Conservation (phyloP, 2,888 invertebrate species). For the Megaustenia siamemsis region DNA sequence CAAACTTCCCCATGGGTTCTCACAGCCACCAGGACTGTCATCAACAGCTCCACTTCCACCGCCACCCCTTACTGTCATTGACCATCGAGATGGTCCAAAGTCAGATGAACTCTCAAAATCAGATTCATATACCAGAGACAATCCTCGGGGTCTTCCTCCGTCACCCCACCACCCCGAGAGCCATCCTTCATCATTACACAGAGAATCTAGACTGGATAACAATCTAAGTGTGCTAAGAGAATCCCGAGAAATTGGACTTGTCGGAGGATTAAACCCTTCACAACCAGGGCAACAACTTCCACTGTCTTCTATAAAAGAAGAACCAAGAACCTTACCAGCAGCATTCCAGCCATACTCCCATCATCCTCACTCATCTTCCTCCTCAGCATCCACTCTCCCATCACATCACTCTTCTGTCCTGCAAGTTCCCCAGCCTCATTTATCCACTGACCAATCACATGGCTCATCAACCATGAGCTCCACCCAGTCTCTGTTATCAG, state of each 20-base stretch:
- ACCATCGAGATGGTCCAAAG: conserved; percentile 54
- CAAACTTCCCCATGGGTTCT: conserved; percentile 56
- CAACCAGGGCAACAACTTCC: conserved; percentile 30
- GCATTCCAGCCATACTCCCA: conserved; percentile 54
- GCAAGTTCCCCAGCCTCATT: conserved; percentile 49
- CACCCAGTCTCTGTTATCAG: conserved; percentile 29
- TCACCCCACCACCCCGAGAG: conserved; percentile 47
- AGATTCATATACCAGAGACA: conserved; percentile 43
- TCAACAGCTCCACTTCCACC: conserved; percentile 65
- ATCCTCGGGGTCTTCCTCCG: conserved; percentile 17
- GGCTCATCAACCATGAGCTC: not conserved
- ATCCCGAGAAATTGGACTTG: conserved; percentile 46
- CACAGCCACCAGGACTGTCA: conserved; percentile 60
- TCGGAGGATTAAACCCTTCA: conserved; percentile 30
- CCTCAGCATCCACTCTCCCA: conserved; percentile 26
- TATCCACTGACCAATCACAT: conserved; percentile 40
- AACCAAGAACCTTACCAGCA: conserved; percentile 42
- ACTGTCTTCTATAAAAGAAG: conserved; percentile 44
- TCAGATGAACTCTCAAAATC: conserved; percentile 40
- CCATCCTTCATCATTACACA: conserved; percentile 23
- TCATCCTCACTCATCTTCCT: conserved; percentile 52
- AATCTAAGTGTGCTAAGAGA: conserved; percentile 49
- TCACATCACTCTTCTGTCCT: conserved; percentile 46
- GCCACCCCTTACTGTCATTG: conserved; percentile 63
- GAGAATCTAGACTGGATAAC: conserved; percentile 49